These are phyloP conservation scores for Acleris emargana DNA, from an alignment of 2,888 invertebrate species.

Conservation along the genomic window DNA sequence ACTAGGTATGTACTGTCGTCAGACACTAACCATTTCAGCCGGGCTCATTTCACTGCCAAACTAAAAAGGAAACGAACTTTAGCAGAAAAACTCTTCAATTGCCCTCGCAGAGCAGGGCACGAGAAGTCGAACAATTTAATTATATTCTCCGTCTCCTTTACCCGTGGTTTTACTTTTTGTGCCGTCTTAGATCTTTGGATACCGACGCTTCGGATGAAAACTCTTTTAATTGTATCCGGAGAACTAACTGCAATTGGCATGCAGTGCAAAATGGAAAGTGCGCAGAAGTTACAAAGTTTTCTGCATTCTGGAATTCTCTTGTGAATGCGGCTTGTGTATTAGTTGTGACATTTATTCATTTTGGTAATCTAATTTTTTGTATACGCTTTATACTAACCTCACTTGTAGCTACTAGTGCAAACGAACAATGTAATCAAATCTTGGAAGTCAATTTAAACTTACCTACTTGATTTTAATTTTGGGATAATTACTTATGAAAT, in stretches of 20 bases:
- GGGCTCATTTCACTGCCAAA: slow-evolving; percentile 49
- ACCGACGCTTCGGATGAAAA: slow-evolving; percentile 58
- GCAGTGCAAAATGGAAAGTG: slow-evolving; percentile 55
- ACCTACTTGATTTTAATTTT: too few species aligned
- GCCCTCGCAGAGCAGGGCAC: slow-evolving; percentile 52
- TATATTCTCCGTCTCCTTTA: slow-evolving; percentile 65
- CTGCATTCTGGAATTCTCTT: slow-evolving; percentile 36
- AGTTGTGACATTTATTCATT: too few species aligned
- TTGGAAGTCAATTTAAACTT: too few species aligned
- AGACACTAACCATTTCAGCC: slow-evolving; percentile 42
- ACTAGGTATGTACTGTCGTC: slow-evolving; percentile 15
- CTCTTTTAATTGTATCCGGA: slow-evolving; percentile 68
- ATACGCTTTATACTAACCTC: too few species aligned
- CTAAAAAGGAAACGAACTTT: slow-evolving; percentile 56
- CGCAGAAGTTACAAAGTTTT: slow-evolving; percentile 51
- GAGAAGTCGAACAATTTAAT: slow-evolving; percentile 71
- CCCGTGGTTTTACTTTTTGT: slow-evolving; percentile 54
- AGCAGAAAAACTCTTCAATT: slow-evolving; percentile 66
- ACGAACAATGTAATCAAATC: too few species aligned
- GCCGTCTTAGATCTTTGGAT: slow-evolving; percentile 29
- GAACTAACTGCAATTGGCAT: slow-evolving; percentile 67
- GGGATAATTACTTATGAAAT: too few species aligned
- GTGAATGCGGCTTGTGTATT: slow-evolving; percentile 28
- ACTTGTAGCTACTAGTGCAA: too few species aligned
- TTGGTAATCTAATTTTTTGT: too few species aligned